Conservation (phyloP, 2,888 invertebrate species). For the Pediacus dermestoides region DNA sequence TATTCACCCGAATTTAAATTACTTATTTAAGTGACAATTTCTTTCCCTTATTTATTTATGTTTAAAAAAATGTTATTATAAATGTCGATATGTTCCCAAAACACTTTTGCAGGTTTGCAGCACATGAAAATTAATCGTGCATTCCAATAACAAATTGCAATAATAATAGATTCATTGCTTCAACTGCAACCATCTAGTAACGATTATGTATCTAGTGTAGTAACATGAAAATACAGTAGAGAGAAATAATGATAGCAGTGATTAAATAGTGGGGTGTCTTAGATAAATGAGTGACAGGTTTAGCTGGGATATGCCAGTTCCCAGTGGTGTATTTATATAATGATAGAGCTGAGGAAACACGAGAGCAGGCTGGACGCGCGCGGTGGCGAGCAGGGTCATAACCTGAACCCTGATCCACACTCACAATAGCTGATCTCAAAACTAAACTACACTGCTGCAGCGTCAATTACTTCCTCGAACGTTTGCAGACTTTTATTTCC, state of each 20-base stretch:
- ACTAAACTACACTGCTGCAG: constrained; percentile 23
- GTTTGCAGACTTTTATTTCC: too few species aligned
- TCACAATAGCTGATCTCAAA: constrained; percentile 29
- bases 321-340: constrained; percentile 51
- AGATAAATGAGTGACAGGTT: constrained; percentile 50
- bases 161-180: background rate
- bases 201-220: constrained; percentile 36
- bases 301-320: constrained; percentile 39
- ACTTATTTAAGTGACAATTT: too few species aligned
- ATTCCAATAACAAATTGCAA: background rate
- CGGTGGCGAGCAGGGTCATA: constrained; percentile 41
- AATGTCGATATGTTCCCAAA: too few species aligned
- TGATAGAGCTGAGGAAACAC: constrained; percentile 46
- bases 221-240: constrained; percentile 23
- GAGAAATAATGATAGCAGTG: constrained; percentile 48
- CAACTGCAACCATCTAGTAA: constrained; percentile 32
- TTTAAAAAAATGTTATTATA: too few species aligned
- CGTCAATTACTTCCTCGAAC: constrained; percentile 35
- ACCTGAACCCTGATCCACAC: constrained; percentile 45
- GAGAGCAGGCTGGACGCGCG: constrained; percentile 35
- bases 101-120: too few species aligned
- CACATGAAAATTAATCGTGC: background rate
- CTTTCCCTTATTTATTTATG: too few species aligned
- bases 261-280: constrained; percentile 49
- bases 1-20: too few species aligned